Conservation (phyloP, 1,140 invertebrate species). For the Drosophila repletoides region DNA sequence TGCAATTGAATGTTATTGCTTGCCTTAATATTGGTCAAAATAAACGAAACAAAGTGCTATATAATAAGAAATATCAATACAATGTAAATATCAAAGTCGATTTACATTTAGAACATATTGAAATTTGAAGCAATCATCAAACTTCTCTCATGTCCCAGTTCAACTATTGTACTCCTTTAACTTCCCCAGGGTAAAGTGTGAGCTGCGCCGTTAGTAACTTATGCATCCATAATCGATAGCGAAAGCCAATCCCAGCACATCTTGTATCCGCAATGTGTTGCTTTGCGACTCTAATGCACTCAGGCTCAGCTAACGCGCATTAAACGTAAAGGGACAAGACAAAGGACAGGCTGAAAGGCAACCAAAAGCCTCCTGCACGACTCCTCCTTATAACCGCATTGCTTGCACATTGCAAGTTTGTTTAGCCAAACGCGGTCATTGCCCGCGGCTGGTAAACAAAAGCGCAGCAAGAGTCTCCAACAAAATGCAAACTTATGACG, state of each 20-base stretch:
- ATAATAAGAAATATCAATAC: too few relatives aligned
- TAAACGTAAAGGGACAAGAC: slow-evolving; percentile 19
- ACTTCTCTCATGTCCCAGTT: slow-evolving; percentile 55
- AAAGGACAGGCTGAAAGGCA: slow-evolving; percentile 20
- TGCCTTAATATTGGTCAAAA: not conserved
- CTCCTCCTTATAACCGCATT: not conserved
- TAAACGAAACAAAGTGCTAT: too few relatives aligned
- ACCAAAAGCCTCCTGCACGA: slow-evolving; percentile 9
- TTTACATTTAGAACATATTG: slow-evolving; percentile 26
- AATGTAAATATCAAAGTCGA: too few relatives aligned
- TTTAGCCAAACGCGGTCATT: slow-evolving; percentile 44
- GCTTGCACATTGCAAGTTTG: not conserved
- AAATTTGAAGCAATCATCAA: slow-evolving; percentile 51
- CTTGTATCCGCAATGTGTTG: slow-evolving; percentile 1
- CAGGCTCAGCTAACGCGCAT: slow-evolving; percentile 4
- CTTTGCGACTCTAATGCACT: slow-evolving; percentile 23
- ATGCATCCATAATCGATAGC: slow-evolving; percentile 66
- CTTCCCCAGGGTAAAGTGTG: slow-evolving; percentile 22
- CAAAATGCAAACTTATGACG: slow-evolving; percentile 69
- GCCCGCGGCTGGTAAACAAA: slow-evolving; percentile 69
- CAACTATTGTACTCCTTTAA: slow-evolving; percentile 50
- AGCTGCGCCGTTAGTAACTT: slow-evolving; percentile 22
- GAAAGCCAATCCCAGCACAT: slow-evolving; percentile 25
- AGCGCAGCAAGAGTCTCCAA: slow-evolving; percentile 53
- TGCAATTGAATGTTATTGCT: too few relatives aligned